These are phyloP conservation scores for Camponotus vicinus DNA, from an alignment of 1,140 invertebrate species.

Conservation along the genomic window DNA sequence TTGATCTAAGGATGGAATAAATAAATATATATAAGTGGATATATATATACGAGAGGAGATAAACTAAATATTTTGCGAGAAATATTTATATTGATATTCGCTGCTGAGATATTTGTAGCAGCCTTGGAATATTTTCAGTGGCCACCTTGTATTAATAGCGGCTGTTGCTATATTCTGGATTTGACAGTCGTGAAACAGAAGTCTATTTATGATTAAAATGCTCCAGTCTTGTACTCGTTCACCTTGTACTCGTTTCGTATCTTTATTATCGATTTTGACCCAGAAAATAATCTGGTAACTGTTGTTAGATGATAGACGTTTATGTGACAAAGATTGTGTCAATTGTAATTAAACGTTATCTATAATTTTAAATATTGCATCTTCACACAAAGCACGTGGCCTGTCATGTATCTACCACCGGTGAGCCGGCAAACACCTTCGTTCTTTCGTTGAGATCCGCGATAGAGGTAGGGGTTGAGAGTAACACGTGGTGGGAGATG, in stretches of 20 bases:
- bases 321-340: not conserved
- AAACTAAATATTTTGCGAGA: slow-evolving; percentile 27
- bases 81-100: not conserved
- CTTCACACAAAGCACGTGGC: slow-evolving; percentile 54
- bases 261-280: not conserved
- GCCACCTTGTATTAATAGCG: not conserved
- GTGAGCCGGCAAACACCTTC: slow-evolving; percentile 60
- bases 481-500: slow-evolving; percentile 72
- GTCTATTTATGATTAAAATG: slow-evolving; percentile 33
- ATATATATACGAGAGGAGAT: not conserved
- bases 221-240: not conserved
- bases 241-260: not conserved
- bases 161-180: not conserved
- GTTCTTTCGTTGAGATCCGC: slow-evolving; percentile 71
- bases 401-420: slow-evolving; percentile 42
- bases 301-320: not conserved
- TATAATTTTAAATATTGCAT: slow-evolving; percentile 3
- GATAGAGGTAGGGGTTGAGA: slow-evolving; percentile 72
- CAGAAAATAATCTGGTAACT: not conserved
- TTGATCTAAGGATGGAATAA: slow-evolving; percentile 20
- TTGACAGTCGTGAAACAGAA: not conserved
- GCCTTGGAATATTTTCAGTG: not conserved
- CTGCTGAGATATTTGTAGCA: not conserved
- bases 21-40: not conserved
- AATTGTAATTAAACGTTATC: not conserved